Evolutionary conservation across 2,888 invertebrate genomes (phyloP), one percentile per base, ranked within the genome.

Genomic region (Brenthis daphne): DNA sequence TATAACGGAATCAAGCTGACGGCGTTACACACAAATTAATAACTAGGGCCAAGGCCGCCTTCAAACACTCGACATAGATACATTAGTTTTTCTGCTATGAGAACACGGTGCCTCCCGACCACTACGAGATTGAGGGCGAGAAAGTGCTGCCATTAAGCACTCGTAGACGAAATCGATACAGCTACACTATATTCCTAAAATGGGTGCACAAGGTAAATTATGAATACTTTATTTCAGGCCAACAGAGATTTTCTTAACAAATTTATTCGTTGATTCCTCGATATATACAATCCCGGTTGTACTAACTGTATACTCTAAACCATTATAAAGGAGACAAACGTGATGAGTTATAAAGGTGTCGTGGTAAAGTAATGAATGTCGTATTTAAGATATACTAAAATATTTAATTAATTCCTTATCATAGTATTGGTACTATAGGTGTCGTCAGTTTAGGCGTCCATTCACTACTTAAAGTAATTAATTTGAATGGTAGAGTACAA

Each of bases 11-110:
- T 79, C 76, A 77, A 82, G 84, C 82, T 78, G 86, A 81, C 86
- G 85, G 88, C 85, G 89, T 80, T 85, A 89, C 90, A 90, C 90
- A 90, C 91, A 89, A 90, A 92, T 91, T 90, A 90, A 90, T 90
- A 86, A 86, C 84, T 83, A 85, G 82, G 82, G 89, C 85, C 92
- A 91, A 91, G 91, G 92, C 91, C 91, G 90, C 90, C 90, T 90
- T 87, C 88, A 86, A 89, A 86, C 88, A 87, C 89, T 90, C 90
- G 90, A 90, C 90, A 91, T 89, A 90, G 89, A 91, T 90, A 90
- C 89, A 90, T 90, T 85, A 83, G 82, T 87, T 88, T 88, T 88
- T 86, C 87, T 87, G 87, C 86, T 87, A 87, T 85, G 88, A 89
- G 89, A 89, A 88, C 87, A 84, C 83, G 86, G 86, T 85, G 78